phyloP scores from a whole-genome alignment of 1,140 invertebrate species.

The Drosophila aff. region DNA sequence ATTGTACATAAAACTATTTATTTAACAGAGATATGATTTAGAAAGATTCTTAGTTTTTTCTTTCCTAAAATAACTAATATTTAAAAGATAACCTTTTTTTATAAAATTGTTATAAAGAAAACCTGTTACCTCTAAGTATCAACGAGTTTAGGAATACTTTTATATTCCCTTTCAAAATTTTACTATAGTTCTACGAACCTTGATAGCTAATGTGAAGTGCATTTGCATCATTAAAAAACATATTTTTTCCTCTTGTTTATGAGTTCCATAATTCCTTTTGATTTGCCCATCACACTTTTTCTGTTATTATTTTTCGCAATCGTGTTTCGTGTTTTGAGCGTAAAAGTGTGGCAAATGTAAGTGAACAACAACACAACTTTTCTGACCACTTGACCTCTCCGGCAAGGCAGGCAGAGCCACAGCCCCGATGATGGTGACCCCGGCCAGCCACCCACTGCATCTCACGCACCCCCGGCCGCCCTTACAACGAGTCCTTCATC shows the following conservation, averaged over 20 bases:
- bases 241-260: background rate
- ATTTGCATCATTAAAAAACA: background rate
- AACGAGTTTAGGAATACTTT: too few relatives aligned
- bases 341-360: slow-evolving; percentile 72
- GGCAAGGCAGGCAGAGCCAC: background rate
- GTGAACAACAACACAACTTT: slow-evolving; percentile 68
- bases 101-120: background rate
- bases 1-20: too few relatives aligned
- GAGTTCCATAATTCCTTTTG: background rate
- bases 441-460: background rate
- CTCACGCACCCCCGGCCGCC: background rate
- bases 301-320: slow-evolving; percentile 5
- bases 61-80: too few relatives aligned
- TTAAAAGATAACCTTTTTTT: too few relatives aligned
- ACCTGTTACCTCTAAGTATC: background rate
- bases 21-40: too few relatives aligned
- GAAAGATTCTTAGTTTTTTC: too few relatives aligned
- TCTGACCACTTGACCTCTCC: slow-evolving; percentile 58
- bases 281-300: slow-evolving; percentile 5
- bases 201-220: background rate
- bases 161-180: too few relatives aligned
- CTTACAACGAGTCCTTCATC: slow-evolving; percentile 16
- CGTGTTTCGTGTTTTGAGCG: slow-evolving; percentile 58
- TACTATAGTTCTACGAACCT: rapidly evolving
- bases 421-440: background rate